Evolutionary conservation across 2,888 invertebrate species (phyloP).

Genomic region (Capitulum mitella): DNA sequence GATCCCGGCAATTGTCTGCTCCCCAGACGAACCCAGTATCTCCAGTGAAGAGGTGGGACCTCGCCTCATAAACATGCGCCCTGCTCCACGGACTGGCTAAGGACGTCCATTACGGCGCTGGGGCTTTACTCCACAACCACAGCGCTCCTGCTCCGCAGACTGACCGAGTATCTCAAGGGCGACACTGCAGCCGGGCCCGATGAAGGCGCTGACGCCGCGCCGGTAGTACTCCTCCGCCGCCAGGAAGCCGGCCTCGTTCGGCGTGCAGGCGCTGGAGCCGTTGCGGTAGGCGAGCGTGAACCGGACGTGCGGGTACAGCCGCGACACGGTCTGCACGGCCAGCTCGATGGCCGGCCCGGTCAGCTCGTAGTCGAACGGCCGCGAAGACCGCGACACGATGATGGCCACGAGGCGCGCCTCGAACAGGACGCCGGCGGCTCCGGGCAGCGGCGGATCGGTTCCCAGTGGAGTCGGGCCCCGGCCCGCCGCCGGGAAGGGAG

Average conservation of each 20-base stretch:
- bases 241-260: background rate
- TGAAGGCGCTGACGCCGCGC: background rate
- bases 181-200: background rate
- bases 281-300: background rate
- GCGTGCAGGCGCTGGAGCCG: background rate
- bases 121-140: no score
- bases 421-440: background rate
- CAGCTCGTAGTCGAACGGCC: background rate
- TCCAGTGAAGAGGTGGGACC: no score
- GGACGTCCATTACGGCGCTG: no score
- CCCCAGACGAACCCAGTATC: no score
- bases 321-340: background rate
- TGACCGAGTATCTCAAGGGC: background rate
- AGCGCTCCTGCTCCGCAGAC: no score
- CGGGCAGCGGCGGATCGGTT: no score
- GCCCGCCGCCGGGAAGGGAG: no score
- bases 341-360: slow-evolving; percentile 5
- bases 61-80: no score
- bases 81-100: no score
- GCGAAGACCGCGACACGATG: background rate
- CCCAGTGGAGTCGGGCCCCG: no score
- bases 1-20: no score
- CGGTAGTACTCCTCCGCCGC: background rate
- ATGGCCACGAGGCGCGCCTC: background rate
- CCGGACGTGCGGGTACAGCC: background rate